Conservation (phyloP, 2,113 vertebrate species). For the Hippocampus zosterae region DNA sequence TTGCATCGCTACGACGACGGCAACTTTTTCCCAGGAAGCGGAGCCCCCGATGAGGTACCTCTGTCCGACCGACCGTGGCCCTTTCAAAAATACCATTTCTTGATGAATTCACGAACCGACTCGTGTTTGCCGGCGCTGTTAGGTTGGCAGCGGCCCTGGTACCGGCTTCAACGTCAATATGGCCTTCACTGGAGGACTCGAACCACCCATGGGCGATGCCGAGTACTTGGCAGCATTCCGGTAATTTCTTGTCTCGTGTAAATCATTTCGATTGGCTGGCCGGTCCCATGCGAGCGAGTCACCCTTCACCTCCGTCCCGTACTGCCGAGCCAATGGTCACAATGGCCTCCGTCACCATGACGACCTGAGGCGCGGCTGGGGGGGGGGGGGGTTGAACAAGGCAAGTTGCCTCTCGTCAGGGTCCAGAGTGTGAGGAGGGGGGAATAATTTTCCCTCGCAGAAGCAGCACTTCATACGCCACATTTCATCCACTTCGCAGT, state of each 20-base stretch:
- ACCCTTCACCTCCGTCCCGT: too few relatives aligned
- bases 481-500: too few relatives aligned
- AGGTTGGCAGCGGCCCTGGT: slow-evolving; percentile 89
- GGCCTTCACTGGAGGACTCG: slow-evolving; percentile 93
- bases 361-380: too few relatives aligned
- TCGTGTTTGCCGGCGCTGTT: slow-evolving; percentile 3
- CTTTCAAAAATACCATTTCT: not conserved
- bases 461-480: too few relatives aligned
- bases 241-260: not conserved
- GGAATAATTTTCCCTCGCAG: too few relatives aligned
- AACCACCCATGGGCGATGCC: slow-evolving; percentile 90
- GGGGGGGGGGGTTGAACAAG: too few relatives aligned
- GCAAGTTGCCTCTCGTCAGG: too few relatives aligned
- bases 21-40: slow-evolving; percentile 98
- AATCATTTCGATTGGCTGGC: too few relatives aligned
- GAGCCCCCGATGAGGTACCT: slow-evolving; percentile 88
- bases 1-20: slow-evolving; percentile 96
- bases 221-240: slow-evolving; percentile 87
- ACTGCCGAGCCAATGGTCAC: too few relatives aligned
- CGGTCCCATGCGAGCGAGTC: too few relatives aligned
- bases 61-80: not conserved
- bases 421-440: too few relatives aligned
- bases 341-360: too few relatives aligned
- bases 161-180: slow-evolving; percentile 94
- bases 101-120: not conserved